These are phyloP conservation scores for Hypothenemus hampei DNA, from an alignment of 1,140 invertebrate genomes.

Conservation along the genomic window DNA sequence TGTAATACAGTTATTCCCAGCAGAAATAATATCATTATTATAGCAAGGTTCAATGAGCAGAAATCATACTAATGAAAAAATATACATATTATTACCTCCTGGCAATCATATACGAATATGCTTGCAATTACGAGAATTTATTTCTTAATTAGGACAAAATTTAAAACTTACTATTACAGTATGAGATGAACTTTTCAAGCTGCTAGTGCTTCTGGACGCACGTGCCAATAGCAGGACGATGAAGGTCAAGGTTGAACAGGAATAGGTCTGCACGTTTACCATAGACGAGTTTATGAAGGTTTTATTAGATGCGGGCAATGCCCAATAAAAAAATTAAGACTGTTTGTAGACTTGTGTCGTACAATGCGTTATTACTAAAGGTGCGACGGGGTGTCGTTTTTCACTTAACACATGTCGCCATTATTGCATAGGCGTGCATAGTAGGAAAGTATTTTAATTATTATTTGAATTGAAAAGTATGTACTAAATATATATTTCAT, in stretches of 20 bases:
- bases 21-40: not conserved
- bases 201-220: too few species aligned
- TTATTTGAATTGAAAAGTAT: not conserved
- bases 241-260: constrained; percentile 6
- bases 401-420: constrained; percentile 17
- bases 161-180: not conserved
- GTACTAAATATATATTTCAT: too few species aligned
- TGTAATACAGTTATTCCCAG: not conserved
- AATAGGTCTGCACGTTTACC: not conserved
- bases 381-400: constrained; percentile 20
- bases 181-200: too few species aligned
- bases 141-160: constrained; percentile 1
- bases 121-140: constrained; percentile 2
- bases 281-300: constrained; percentile 7
- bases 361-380: constrained; percentile 18
- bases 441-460: not conserved
- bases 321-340: constrained; percentile 3
- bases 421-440: not conserved
- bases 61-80: not conserved
- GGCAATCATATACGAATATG: not conserved
- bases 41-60: not conserved
- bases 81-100: not conserved
- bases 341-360: constrained; percentile 3
- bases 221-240: constrained; percentile 1
- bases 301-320: constrained; percentile 13